Evolutionary conservation across 23 tunicate species (phyloP), one percentile per base, ranked within the genome.

Genomic region (Aplidium turbinatum): DNA sequence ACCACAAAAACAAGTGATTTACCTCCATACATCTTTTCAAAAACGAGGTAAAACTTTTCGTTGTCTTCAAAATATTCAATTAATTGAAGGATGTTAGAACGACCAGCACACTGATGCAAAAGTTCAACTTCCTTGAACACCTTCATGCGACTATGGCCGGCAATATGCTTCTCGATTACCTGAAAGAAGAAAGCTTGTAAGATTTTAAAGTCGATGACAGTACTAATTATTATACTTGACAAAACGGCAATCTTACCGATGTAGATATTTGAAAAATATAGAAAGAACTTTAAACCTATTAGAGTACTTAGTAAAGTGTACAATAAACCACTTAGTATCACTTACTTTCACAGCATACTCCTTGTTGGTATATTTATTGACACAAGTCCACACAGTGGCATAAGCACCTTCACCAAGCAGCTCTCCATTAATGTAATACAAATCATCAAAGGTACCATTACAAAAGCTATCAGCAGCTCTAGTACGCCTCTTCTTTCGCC

Each of bases 11-110:
- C 16, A 42, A 16, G 16, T 42, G 13, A 87, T 71, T 88, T 80
- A 95, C 99, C 99, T 88, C 99, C 99, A 48, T 90, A 83, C 96
- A 95, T 95, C 84, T 88, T 90, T 68, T 95, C 99, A 75, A 95
- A 95, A 33, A 95, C 99, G 64, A 95, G 81, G 83, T 95, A 95
- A 76, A 95, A 95, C 31, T 72, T 58, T 71, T 83, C 83, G 18
- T 63, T 70, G 76, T 83, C 87, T 76, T 95, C 99, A 76, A 95
- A 95, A 64, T 88, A 90, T 51, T 95, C 99, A 31, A 95, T 90
- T 11, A 95, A 69, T 69, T 95, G 99, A 31, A 95, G 58, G 46
- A 95, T 95, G 61, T 95, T 89, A 18, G 82, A 69, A 27, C 80
- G 51, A 36, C 80, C 88, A 18, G 79, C 61, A 42, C 99, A 89